Percentiles rank a stretch among this genome's conserved stretches.
Conservation (phyloP, 2,888 invertebrate genomes). For the Diadromus collaris region DNA sequence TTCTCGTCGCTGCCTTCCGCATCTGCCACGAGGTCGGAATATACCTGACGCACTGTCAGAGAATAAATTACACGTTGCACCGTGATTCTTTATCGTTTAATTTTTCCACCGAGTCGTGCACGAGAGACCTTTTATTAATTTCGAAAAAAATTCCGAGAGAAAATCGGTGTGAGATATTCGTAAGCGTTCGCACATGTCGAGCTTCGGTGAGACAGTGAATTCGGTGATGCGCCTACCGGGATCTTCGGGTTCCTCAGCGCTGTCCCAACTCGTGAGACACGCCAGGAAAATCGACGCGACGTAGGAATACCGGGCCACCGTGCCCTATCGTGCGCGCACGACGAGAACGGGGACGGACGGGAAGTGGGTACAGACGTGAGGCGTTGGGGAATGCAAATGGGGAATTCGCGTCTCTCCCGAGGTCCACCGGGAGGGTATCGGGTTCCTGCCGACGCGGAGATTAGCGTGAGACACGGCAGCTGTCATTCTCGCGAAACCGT, state of each 20-base stretch:
- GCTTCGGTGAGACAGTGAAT: background rate
- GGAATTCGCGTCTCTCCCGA: conserved; percentile 58
- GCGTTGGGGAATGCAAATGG: conserved; percentile 60
- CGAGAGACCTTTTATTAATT: background rate
- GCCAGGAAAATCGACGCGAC: conserved; percentile 24
- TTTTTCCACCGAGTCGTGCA: background rate
- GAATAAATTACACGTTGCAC: background rate
- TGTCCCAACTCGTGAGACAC: conserved; percentile 8
- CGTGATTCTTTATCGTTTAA: background rate
- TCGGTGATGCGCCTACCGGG: background rate
- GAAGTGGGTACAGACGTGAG: conserved; percentile 36
- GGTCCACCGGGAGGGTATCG: conserved; percentile 53
- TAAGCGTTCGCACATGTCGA: no score
- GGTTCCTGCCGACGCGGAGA: conserved; percentile 62
- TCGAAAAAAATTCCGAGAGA: no score
- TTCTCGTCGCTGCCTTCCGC: conserved; percentile 8
- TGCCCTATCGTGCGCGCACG: background rate
- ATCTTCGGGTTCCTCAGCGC: conserved; percentile 7
- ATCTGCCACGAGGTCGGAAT: conserved; percentile 32
- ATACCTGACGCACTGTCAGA: conserved; percentile 1
- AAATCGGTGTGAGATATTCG: no score
- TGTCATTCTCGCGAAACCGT: conserved; percentile 62
- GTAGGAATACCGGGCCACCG: conserved; percentile 8
- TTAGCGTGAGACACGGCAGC: conserved; percentile 67
- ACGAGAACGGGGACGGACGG: conserved; percentile 14